Conservation (phyloP, 2,113 vertebrate genomes). For the Mungos mungo region DNA sequence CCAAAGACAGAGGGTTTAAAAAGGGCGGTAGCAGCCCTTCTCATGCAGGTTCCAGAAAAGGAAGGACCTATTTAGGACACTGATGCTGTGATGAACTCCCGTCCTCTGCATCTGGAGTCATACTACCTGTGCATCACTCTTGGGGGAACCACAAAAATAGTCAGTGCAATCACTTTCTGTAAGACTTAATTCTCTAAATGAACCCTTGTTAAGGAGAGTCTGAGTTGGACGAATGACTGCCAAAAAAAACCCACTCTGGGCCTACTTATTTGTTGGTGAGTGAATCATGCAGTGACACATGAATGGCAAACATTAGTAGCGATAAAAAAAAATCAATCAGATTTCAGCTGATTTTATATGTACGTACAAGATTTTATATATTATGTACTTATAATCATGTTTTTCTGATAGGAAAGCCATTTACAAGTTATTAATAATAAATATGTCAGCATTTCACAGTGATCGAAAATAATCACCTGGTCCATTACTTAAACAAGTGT, state of each 20-base stretch:
- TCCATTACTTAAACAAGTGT: not conserved
- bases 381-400: not conserved
- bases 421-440: not conserved
- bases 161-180: not conserved
- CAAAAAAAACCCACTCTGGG: not conserved
- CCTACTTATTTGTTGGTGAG: not conserved
- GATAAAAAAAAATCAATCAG: not conserved
- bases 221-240: not conserved
- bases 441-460: not conserved
- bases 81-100: not conserved
- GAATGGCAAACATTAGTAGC: not conserved
- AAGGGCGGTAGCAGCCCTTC: not conserved
- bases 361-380: not conserved
- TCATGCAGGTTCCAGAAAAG: not conserved
- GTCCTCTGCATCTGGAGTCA: not conserved
- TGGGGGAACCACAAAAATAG: not conserved
- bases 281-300: not conserved
- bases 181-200: not conserved
- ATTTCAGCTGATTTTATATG: not conserved
- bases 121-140: not conserved
- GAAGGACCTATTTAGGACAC: not conserved
- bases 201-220: not conserved
- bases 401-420: not conserved
- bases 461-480: not conserved
- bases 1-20: not conserved